Evolutionary conservation across 2,797 vertebrate genomes (phyloP).

Genomic region (Gallinago stenura): DNA sequence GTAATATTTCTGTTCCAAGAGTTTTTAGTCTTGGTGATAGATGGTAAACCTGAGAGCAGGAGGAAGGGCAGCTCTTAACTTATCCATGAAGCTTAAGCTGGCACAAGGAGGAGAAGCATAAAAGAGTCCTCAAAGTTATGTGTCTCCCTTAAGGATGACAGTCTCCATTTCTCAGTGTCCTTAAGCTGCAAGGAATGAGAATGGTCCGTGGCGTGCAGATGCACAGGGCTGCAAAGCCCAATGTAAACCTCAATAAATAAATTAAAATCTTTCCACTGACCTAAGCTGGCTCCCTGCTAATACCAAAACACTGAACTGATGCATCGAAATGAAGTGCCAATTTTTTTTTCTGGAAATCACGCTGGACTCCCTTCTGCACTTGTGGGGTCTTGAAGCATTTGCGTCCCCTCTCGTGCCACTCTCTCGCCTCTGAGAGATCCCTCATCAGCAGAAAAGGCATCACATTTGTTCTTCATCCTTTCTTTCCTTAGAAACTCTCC

Average conservation of each 20-base stretch:
- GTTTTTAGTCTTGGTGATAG: not conserved
- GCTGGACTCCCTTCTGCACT: not conserved
- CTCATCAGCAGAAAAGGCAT: not conserved
- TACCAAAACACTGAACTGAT: not conserved
- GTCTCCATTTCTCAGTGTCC: not conserved
- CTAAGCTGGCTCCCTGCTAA: not conserved
- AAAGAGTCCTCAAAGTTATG: not conserved
- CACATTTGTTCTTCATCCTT: not conserved
- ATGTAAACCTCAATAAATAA: not conserved
- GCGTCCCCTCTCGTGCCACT: not conserved
- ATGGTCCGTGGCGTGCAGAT: not conserved
- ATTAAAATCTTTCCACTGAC: not conserved
- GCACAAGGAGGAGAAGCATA: not conserved
- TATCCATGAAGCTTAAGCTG: not conserved
- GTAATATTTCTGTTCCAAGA: not conserved
- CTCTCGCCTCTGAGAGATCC: not conserved
- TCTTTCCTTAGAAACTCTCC: not conserved
- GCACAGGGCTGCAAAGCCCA: not conserved
- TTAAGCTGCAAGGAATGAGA: not conserved
- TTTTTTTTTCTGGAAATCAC: not conserved
- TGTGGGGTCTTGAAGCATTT: not conserved
- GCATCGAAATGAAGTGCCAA: not conserved
- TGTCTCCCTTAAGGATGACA: not conserved
- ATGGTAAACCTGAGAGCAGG: not conserved
- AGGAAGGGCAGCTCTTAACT: slow-evolving; percentile 6